A percentile compares a stretch with the other conserved stretches of the same genome.
Conservation (phyloP, 2,797 vertebrate species). For the Labroides dimidiatus region DNA sequence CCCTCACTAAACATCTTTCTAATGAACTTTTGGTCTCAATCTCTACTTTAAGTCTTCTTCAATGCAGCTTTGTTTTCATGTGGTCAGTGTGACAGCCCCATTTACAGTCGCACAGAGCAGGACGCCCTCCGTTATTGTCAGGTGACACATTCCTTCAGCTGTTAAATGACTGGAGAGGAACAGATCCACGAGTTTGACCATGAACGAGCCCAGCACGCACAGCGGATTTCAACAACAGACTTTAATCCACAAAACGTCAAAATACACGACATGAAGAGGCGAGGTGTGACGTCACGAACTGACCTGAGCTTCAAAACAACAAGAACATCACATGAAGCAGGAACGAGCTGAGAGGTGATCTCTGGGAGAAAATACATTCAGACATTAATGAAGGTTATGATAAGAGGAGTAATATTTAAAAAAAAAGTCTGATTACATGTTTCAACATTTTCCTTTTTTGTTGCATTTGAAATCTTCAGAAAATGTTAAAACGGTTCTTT, state of each 20-base stretch:
- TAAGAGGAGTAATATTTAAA: too few species aligned
- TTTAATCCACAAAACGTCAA: slow-evolving; percentile 49
- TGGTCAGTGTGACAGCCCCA: too few species aligned
- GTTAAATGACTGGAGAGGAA: slow-evolving; percentile 27
- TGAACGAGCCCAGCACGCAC: slow-evolving; percentile 32
- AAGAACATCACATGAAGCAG: slow-evolving; percentile 7
- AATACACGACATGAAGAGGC: neutral
- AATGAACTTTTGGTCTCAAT: too few species aligned
- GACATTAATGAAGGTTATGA: neutral
- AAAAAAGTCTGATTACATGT: too few species aligned
- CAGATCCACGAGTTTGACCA: slow-evolving; percentile 38
- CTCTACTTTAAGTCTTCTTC: too few species aligned
- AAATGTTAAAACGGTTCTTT: too few species aligned
- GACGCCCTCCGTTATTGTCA: too few species aligned
- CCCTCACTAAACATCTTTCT: neutral
- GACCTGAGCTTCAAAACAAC: slow-evolving; percentile 26
- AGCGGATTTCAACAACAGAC: slow-evolving; percentile 27
- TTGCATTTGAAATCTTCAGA: too few species aligned
- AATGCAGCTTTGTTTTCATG: too few species aligned
- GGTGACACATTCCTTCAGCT: neutral
- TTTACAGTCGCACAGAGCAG: too few species aligned
- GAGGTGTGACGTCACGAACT: slow-evolving; percentile 16
- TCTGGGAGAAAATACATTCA: neutral
- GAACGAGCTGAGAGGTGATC: neutral
- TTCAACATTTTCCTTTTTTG: too few species aligned